Conservation (phyloP, 2,113 vertebrate genomes). For the Entomyzon cyanotis region DNA sequence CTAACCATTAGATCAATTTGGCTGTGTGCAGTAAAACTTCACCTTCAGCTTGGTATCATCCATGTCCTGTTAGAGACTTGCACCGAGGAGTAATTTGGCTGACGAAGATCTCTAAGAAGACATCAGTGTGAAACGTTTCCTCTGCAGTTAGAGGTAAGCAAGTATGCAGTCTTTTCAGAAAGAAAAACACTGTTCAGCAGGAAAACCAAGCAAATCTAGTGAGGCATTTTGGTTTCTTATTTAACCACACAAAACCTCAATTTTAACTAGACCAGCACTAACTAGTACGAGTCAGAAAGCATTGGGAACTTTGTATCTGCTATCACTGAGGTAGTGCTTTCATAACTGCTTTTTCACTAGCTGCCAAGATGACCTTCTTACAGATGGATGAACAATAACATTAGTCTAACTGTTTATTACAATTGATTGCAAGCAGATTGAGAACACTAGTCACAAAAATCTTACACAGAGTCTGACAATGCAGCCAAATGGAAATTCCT, state of each 20-base stretch:
- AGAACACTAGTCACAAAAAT: background rate
- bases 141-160: background rate
- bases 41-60: background rate
- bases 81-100: background rate
- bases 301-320: background rate
- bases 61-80: background rate
- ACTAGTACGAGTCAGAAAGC: background rate
- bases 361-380: background rate
- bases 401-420: background rate
- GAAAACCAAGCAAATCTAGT: background rate
- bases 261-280: background rate
- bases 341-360: background rate
- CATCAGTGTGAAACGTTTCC: background rate
- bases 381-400: background rate
- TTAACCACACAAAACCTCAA: background rate
- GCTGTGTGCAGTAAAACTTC: background rate
- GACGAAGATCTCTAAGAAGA: background rate
- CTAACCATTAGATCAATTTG: background rate
- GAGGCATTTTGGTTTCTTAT: background rate
- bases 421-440: conserved; percentile 14
- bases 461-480: background rate
- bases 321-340: background rate
- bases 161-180: background rate
- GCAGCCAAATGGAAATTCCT: background rate
- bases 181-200: background rate